Evolutionary conservation across 2,888 invertebrate species (phyloP), one percentile per base, ranked within the genome.

Genomic region (Plagiodera versicolora): DNA sequence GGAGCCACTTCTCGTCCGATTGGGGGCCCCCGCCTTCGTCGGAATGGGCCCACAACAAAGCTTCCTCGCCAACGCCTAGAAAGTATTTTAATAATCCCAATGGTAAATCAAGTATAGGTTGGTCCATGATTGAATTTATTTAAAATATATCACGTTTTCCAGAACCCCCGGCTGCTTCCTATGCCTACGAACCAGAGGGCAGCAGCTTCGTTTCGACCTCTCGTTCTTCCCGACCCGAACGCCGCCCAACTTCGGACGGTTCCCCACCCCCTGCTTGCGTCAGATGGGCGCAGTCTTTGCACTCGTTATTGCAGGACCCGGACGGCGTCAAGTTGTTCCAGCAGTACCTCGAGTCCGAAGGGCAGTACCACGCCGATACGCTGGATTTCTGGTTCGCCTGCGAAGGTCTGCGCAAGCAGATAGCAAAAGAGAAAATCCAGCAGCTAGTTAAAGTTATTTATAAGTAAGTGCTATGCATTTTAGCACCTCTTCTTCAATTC

Each of bases 341-440:
- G 79, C 86, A 86, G 81, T 93, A 90, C 82, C 87, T 93, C 75
- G 86, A 88, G 78, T 87, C 89, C 72, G 92, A 93, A 79, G 91
- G 90, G 74, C 87, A 86, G 67, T 85, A 87, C 75, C 89, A 91
- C 81, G 88, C 89, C 70, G 90, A 91, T 81, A 87, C 91, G 56
- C 86, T 94, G 74, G 89, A 91, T 81, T 97, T 97, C 83, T 95
- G 94, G 89, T 96, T 95, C 83, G 96, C 95, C 54, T 94, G 94
- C 81, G 91, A 93, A 79, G 92, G 94, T 56, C 86, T 93, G 72
- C 89, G 91, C 72, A 91, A 90, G 79, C 89, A 92, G 81, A 80
- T 82, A 70, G 89, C 90, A 79, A 88, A 88, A 1, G 90, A 90
- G 76, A 85, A 84, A 74, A 85, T 87, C 57, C 84, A 85, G 71